A percentile compares a stretch with the other conserved stretches of the same genome.
phyloP scores from a whole-genome alignment of 2,797 vertebrate species.

The Distichodus sexfasciatus region DNA sequence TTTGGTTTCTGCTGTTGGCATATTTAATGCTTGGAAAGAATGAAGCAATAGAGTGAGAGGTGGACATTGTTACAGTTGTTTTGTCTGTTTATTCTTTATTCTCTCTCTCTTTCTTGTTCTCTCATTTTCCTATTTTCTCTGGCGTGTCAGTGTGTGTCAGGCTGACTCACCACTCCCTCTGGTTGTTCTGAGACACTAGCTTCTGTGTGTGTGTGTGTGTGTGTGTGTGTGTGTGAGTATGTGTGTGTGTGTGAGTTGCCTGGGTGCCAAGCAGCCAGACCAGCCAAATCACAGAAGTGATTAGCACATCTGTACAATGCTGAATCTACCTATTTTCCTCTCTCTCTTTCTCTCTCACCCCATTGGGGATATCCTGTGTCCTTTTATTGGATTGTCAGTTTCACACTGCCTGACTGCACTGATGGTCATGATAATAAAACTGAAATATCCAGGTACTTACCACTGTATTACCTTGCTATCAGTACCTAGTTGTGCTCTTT shows the following conservation, averaged over 20 bases:
- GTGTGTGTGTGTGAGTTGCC: slow-evolving; percentile 23
- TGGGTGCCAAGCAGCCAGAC: slow-evolving; percentile 42
- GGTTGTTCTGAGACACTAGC: slow-evolving; percentile 43
- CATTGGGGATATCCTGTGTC: slow-evolving; percentile 66
- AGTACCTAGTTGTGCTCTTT: slow-evolving; percentile 69
- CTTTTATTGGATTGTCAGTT: slow-evolving; percentile 78
- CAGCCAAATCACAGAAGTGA: slow-evolving; percentile 50
- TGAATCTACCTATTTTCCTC: slow-evolving; percentile 41
- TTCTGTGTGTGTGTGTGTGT: slow-evolving; percentile 35
- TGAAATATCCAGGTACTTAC: slow-evolving; percentile 79
- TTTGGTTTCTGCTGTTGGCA: background rate
- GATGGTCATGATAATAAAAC: slow-evolving; percentile 78
- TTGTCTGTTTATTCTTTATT: slow-evolving; percentile 5
- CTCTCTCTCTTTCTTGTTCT: background rate
- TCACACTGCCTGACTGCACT: slow-evolving; percentile 64
- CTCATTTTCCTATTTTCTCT: slow-evolving; percentile 4
- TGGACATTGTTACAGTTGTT: slow-evolving; percentile 1
- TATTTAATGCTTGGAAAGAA: background rate
- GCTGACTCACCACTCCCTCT: slow-evolving; percentile 41
- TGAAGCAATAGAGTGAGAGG: background rate
- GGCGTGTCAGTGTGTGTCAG: slow-evolving; percentile 48
- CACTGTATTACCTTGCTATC: slow-evolving; percentile 75
- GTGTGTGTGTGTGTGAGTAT: slow-evolving; percentile 21
- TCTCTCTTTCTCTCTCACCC: slow-evolving; percentile 35
- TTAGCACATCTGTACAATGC: slow-evolving; percentile 52